phyloP scores from a whole-genome alignment of 1,140 invertebrate genomes.

The Oedothorax gibbosus region DNA sequence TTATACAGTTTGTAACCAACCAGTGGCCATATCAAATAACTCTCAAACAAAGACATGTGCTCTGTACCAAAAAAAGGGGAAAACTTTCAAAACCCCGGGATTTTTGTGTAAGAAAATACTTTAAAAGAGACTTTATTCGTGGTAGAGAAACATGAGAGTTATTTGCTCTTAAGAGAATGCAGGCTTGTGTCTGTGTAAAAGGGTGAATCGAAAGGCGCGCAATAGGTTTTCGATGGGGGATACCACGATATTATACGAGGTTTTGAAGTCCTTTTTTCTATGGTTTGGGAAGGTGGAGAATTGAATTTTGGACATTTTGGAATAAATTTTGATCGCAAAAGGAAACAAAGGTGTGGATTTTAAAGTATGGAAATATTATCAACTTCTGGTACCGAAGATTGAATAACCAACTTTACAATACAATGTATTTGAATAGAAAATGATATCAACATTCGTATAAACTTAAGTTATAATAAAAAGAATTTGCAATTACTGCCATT shows the following conservation, averaged over 20 bases:
- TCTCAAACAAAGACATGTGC: neutral
- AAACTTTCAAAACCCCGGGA: neutral
- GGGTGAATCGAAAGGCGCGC: neutral
- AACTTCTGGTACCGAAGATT: no score
- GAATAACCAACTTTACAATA: no score
- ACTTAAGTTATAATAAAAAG: no score
- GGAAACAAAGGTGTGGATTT: no score
- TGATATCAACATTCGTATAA: no score
- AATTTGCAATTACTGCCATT: no score
- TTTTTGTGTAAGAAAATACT: conserved; percentile 3
- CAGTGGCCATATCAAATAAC: neutral
- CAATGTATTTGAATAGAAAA: no score
- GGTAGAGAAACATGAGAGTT: conserved; percentile 34
- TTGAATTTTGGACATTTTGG: conserved; percentile 35
- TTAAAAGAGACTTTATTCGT: conserved; percentile 9
- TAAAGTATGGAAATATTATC: no score
- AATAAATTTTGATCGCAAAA: conserved; percentile 5
- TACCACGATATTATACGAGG: conserved; percentile 19
- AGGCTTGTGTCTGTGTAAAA: neutral
- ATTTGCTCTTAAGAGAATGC: conserved; percentile 40
- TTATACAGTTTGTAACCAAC: no score
- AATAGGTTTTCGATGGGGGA: conserved; percentile 3
- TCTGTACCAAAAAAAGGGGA: no score
- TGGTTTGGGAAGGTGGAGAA: conserved; percentile 6
- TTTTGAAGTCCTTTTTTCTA: neutral